phyloP scores from a whole-genome alignment of 2,797 vertebrate genomes.

The Tauraco hartlaubi region DNA sequence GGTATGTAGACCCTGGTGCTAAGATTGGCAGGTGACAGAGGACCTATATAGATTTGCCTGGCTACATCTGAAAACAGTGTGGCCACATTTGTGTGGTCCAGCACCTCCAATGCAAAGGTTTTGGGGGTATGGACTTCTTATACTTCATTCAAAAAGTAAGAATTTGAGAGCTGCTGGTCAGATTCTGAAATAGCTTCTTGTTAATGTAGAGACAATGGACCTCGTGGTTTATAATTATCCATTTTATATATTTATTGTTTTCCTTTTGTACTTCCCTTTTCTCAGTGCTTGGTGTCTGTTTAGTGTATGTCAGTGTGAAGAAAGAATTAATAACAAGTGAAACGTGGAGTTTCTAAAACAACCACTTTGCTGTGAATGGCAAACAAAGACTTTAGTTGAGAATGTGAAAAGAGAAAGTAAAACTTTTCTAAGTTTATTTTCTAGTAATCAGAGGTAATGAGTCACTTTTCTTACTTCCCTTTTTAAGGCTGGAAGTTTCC shows the following conservation, averaged over 20 bases:
- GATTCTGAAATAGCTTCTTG: background rate
- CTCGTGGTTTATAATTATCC: background rate
- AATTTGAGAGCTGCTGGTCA: background rate
- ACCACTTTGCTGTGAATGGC: background rate
- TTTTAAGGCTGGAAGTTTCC: background rate
- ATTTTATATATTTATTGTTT: background rate
- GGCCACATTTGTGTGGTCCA: background rate
- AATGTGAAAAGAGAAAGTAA: background rate
- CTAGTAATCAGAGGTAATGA: background rate
- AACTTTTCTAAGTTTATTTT: background rate
- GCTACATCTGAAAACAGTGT: background rate
- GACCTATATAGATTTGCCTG: background rate
- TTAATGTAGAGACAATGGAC: background rate
- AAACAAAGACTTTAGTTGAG: background rate
- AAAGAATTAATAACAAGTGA: background rate
- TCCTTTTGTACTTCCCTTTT: background rate
- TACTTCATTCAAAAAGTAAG: background rate
- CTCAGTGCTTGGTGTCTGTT: background rate
- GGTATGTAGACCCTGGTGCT: accelerated
- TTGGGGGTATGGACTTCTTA: background rate
- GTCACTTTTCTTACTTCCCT: background rate
- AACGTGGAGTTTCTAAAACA: background rate
- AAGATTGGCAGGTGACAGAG: accelerated
- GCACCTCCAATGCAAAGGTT: background rate
- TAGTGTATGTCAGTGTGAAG: background rate